Evolutionary conservation across 2,888 invertebrate species (phyloP).

Genomic region (Andrena flavipes): DNA sequence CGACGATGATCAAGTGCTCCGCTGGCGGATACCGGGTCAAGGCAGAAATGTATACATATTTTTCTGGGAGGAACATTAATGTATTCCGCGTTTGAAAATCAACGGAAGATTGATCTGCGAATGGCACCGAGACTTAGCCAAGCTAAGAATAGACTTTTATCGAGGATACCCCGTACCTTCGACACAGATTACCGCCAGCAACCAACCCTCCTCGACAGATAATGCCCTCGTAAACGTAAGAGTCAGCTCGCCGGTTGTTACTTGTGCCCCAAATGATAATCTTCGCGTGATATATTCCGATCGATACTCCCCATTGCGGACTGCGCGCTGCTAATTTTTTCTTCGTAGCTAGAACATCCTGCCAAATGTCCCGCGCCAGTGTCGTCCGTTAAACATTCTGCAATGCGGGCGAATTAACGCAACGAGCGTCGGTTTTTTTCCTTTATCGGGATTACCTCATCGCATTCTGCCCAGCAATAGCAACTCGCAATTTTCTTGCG

Average conservation of each 20-base stretch:
- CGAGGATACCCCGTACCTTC: background rate
- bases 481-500: constrained; percentile 57
- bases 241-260: background rate
- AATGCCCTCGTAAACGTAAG: constrained; percentile 3
- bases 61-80: background rate
- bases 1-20: background rate
- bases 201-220: background rate
- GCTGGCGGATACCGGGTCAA: constrained; percentile 1
- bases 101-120: background rate
- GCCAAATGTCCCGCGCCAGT: constrained; percentile 24
- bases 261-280: background rate
- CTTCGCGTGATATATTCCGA: background rate
- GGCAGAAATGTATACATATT: background rate
- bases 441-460: constrained; percentile 47
- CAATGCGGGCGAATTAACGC: constrained; percentile 46
- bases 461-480: constrained; percentile 44
- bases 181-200: background rate
- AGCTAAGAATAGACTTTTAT: constrained; percentile 19
- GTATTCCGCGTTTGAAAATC: background rate
- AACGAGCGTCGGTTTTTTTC: constrained; percentile 25
- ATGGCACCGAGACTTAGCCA: background rate
- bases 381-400: constrained; percentile 33
- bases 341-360: background rate
- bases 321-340: constrained; percentile 13
- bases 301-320: constrained; percentile 30